phyloP scores from a whole-genome alignment of 2,888 invertebrate genomes.

The Anaspis maculata region DNA sequence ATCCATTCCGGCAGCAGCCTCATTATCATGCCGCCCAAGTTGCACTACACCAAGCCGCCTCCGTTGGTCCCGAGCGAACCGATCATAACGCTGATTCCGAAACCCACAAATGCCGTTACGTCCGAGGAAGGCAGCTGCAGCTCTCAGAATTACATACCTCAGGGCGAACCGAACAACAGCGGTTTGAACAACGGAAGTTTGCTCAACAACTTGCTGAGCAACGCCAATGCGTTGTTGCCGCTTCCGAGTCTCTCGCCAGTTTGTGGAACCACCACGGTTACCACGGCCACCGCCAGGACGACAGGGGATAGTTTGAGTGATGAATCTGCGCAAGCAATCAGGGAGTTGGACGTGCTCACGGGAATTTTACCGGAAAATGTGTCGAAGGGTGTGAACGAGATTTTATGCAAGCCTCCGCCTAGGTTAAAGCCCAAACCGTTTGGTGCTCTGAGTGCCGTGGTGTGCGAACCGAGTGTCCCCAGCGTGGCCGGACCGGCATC shows the following conservation, averaged over 20 bases:
- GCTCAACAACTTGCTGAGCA: neutral
- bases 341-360: slow-evolving; percentile 26
- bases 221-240: neutral
- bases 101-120: neutral
- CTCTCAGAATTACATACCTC: slow-evolving; percentile 34
- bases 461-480: slow-evolving; percentile 32
- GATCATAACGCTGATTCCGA: slow-evolving; percentile 11
- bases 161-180: no score
- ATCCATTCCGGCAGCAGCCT: neutral
- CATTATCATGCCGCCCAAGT: slow-evolving; percentile 10
- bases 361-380: slow-evolving; percentile 30
- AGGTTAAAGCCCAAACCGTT: slow-evolving; percentile 43
- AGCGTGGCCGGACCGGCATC: slow-evolving; percentile 36
- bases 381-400: slow-evolving; percentile 30
- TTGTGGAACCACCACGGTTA: slow-evolving; percentile 8
- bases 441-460: slow-evolving; percentile 41
- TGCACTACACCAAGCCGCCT: slow-evolving; percentile 9
- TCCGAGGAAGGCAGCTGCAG: slow-evolving; percentile 10
- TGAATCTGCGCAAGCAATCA: no score
- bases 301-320: no score
- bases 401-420: slow-evolving; percentile 35
- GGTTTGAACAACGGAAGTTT: slow-evolving; percentile 17
- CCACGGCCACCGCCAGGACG: slow-evolving; percentile 8
- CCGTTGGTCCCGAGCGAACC: slow-evolving; percentile 5
- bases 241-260: no score